A percentile compares a stretch with the other conserved stretches of the same genome.
These are phyloP conservation scores for Gibbula magus DNA, from an alignment of 2,888 invertebrate genomes.

Conservation along the genomic window DNA sequence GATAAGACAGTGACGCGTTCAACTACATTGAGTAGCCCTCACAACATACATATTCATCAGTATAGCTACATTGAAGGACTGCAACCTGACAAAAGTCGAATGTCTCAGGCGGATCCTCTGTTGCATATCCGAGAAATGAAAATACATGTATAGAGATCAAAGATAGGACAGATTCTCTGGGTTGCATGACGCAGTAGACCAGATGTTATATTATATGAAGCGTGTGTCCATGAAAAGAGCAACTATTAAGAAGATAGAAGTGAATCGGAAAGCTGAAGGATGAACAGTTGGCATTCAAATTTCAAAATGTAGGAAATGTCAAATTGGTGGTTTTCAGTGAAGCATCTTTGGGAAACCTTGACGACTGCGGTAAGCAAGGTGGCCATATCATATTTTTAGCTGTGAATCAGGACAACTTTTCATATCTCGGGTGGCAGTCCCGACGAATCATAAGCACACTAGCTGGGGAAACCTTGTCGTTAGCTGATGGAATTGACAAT, in stretches of 20 bases:
- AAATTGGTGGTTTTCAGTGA: not conserved
- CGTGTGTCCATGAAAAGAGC: not conserved
- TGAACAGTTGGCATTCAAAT: not conserved
- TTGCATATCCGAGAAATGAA: not conserved
- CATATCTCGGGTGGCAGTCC: not conserved
- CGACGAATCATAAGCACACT: not conserved
- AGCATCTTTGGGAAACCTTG: not conserved
- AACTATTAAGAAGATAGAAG: slow-evolving; percentile 10
- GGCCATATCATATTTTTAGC: not conserved
- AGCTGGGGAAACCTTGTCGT: not conserved
- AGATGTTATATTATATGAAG: slow-evolving; percentile 28
- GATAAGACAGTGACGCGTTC: slow-evolving; percentile 15
- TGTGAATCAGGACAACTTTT: not conserved
- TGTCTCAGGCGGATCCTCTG: not conserved
- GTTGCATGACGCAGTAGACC: not conserved
- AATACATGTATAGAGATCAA: not conserved
- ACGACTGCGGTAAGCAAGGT: too few relatives aligned
- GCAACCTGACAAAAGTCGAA: not conserved
- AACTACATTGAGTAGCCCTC: slow-evolving; percentile 10
- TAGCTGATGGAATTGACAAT: too few relatives aligned
- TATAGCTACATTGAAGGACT: too few relatives aligned
- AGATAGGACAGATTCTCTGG: slow-evolving; percentile 22
- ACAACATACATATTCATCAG: not conserved
- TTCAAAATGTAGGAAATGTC: not conserved
- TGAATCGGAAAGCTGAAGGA: slow-evolving; percentile 4